Evolutionary conservation across 2,797 vertebrate species (phyloP), one percentile per base, ranked within the genome.

Genomic region (Limosa lapponica): DNA sequence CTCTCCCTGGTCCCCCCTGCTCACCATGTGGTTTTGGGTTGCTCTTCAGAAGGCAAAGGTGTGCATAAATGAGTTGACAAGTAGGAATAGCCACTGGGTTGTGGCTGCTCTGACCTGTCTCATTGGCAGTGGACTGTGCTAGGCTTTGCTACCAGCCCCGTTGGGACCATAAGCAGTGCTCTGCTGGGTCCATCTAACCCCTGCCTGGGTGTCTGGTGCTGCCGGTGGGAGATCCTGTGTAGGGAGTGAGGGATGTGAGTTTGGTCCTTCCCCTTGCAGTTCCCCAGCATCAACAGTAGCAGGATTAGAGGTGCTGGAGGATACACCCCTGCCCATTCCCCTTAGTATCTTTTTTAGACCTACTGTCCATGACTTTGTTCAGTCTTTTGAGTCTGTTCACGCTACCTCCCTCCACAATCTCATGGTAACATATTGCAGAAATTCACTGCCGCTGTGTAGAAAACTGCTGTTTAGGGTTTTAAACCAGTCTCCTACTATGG

Each of bases 101-200:
- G 44, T 37, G 62, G 17, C 27, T 64, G 34, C 61, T 10, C 13
- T 65, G 6, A 48, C 34, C 66, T 57, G 57, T 82, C 18, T 20
- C 23, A 2, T 7, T 8, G 48, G n/a, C 65, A 16, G 27, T 27
- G 34, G 37, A 24, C 18, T 34, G 43, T 14, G 7, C 37, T 28
- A 19, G 65, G 3, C 32, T 79, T 36, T 57, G 32, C 65, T 0
- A 2, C 18, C 49, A 78, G 51, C 32, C 20, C 39, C 0, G 0
- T 2, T 24, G 54, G 69, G 23, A 44, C 20, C 10, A 3, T 32
- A 14, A 48, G 39, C 43, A 8, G 2, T 30, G 43, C 20, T 66
- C 54, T 61, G 37, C 48, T 75, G 69, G 13, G 30, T n/a, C 19
- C 3, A 1, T 43, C 54, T 62, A 27, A 62, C 25, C 39, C 34